Conservation (phyloP, 2,113 vertebrate genomes). For the Grallaria varia region DNA sequence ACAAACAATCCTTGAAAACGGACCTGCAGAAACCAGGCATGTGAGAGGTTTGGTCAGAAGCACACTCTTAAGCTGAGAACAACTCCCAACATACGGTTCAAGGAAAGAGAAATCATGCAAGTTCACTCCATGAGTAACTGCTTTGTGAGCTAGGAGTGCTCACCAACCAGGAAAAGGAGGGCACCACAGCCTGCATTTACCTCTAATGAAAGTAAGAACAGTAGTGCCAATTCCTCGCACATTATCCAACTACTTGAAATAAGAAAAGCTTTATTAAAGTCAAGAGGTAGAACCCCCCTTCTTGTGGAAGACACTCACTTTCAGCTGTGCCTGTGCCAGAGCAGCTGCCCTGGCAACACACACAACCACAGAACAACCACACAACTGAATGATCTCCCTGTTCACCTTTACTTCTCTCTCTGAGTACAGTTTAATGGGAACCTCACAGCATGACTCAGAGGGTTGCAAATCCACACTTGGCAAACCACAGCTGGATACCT, state of each 20-base stretch:
- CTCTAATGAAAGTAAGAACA: background rate
- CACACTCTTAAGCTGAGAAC: background rate
- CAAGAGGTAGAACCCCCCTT: background rate
- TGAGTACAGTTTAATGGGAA: background rate
- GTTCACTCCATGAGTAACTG: background rate
- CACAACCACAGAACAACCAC: background rate
- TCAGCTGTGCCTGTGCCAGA: background rate
- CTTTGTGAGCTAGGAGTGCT: background rate
- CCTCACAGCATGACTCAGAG: background rate
- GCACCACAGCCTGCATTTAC: background rate
- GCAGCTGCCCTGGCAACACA: background rate
- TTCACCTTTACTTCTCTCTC: background rate
- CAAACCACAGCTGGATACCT: background rate
- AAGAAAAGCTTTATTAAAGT: background rate
- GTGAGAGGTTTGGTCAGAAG: background rate
- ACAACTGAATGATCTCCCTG: rapidly evolving
- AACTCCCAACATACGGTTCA: background rate
- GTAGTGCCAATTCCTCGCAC: rapidly evolving
- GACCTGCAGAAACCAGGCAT: background rate
- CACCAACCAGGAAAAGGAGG: background rate
- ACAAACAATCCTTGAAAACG: background rate
- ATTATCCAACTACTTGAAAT: background rate
- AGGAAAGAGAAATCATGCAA: background rate
- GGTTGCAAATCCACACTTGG: background rate
- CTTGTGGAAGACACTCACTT: background rate